Evolutionary conservation across 2,888 invertebrate species (phyloP).

Genomic region (Coelogynopora nodosa): DNA sequence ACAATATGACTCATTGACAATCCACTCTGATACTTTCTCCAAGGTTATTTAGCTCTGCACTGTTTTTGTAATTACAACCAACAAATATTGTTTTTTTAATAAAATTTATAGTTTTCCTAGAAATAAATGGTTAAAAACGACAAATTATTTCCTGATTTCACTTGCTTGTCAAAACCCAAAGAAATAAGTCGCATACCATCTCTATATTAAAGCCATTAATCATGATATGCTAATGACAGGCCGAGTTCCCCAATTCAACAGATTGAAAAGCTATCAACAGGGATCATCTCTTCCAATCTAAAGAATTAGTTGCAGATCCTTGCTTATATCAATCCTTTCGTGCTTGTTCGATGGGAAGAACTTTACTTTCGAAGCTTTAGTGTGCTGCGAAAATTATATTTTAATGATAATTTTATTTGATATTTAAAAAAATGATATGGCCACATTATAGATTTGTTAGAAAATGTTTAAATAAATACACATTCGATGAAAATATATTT

Average conservation of each 20-base stretch:
- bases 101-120: background rate
- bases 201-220: background rate
- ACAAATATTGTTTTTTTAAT: no score
- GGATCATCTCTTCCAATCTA: background rate
- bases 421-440: no score
- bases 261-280: background rate
- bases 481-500: no score
- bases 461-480: no score
- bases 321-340: no score
- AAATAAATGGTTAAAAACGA: background rate
- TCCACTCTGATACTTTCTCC: background rate
- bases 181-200: background rate
- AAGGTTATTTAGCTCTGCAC: no score
- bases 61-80: no score
- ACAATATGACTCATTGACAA: background rate
- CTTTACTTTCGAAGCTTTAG: no score
- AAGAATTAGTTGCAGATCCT: background rate
- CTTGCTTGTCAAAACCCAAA: background rate
- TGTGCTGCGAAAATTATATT: no score
- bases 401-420: no score
- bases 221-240: background rate
- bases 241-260: background rate
- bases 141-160: background rate
- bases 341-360: no score
- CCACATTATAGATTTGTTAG: no score